Base-by-base conservation (phyloP, 2,113 vertebrate species). In the Mus pahari region DNA sequence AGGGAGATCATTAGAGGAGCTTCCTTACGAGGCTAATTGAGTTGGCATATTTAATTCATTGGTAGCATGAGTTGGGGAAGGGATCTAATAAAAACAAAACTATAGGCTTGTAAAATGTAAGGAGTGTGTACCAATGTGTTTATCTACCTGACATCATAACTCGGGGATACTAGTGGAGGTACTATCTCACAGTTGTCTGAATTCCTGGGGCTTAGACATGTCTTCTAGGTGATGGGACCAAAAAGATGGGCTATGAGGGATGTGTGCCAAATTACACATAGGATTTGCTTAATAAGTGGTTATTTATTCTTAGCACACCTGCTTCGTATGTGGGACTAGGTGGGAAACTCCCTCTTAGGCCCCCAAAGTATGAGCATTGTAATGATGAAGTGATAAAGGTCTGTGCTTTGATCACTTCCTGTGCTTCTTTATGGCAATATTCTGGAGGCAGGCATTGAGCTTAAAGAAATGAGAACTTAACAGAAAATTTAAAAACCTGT, bases 41-140 rank as follows among this genome's bases (percentile, higher is more conserved):
- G 45, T 77, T 87, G 68, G 66, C 58, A n/a, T 92, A 92, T 94
- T 97, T 94, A 82, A 83, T 94, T 94, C 95, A 96, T 93, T 86
- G 88, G 88, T 66, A 92, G 62, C 62, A 39, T 89, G 95, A 94
- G 60, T 94, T 92, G 39, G 64, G 45, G 42, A 96, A 94, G 36
- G 77, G 22, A 74, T 83, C 58, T 62, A 96, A 64, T 96, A 53
- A 94, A 97, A 93, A 48, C 53, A 84, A 96, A 91, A 68, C 26
- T 81, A 68, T 79, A 84, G 93, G 36, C 71, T 88, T 96, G n/a
- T 96, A 91, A 96, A 94, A 81, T 42, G 39, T 70, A 68, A 96
- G 77, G 78, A 68, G 86, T 11, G 24, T 79, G 78, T 92, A 39
- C 55, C 75, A 82, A 75, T 26, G 58, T 58, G 42, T 92, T 91